A percentile compares a stretch with the other conserved stretches of the same genome.
Evolutionary conservation across 2,797 vertebrate species (phyloP).

Genomic region (Pseudochirops corinnae): DNA sequence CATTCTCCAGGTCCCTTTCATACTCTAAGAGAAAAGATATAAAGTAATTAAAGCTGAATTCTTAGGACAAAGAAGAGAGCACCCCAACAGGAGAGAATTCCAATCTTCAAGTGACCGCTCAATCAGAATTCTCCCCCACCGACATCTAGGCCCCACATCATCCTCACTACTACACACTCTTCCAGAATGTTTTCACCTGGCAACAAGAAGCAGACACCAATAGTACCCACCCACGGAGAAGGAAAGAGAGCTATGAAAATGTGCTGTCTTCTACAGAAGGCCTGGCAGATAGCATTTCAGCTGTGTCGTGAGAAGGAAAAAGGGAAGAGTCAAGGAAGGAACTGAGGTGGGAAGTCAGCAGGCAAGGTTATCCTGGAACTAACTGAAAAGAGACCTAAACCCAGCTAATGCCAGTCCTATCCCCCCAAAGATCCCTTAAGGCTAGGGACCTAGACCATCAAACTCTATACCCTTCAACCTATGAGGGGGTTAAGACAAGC

Average conservation of each 20-base stretch:
- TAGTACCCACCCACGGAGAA: not conserved
- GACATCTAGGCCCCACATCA: not conserved
- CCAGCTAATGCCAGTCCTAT: not conserved
- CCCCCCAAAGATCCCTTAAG: not conserved
- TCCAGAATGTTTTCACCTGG: not conserved
- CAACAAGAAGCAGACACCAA: not conserved
- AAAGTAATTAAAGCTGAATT: not conserved
- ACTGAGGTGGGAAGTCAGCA: not conserved
- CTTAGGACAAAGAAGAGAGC: not conserved
- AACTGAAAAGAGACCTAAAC: not conserved
- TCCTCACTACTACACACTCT: not conserved
- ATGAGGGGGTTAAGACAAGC: not conserved
- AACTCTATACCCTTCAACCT: not conserved
- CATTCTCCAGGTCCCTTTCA: not conserved
- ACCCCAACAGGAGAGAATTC: not conserved
- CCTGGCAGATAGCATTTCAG: not conserved
- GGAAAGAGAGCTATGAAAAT: not conserved
- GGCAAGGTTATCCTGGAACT: not conserved
- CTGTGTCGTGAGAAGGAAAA: not conserved
- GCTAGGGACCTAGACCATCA: not conserved
- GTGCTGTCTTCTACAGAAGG: not conserved
- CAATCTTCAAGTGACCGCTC: not conserved
- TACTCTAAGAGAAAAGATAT: not conserved
- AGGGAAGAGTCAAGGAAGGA: not conserved
- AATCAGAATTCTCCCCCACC: not conserved